Base-by-base conservation (phyloP, 2,113 vertebrate genomes). In the Poeciliopsis turrubarensis region DNA sequence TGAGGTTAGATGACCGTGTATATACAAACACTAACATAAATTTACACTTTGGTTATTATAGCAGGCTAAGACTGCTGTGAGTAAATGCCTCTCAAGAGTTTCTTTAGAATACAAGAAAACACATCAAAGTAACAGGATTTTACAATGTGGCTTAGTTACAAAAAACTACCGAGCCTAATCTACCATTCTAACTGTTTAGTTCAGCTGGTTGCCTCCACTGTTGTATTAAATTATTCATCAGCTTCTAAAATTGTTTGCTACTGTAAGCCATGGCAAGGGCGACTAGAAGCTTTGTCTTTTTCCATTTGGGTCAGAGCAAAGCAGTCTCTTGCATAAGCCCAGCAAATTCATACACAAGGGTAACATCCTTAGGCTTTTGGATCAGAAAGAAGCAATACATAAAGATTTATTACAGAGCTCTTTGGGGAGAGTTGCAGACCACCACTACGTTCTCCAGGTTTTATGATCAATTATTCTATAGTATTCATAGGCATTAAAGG, bases 231-330 rank as follows among this genome's bases (percentile, higher is more conserved):
- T 88, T 82, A 87, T 86, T 87, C 83, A 87, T 90, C 79, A 80
- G 72, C 44, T 60, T 83, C 82, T 82, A 84, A 80, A 83, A 81
- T 44, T 78, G 78, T 14, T 2, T n/a, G 73, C 69, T 75, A 75
- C 82, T 70, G 82, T 75, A 87, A 67, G 25, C 62, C 27, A 14
- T 0, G 70, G 65, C 32, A 39, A 41, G 72, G 71, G 82, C 34
- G 26, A 62, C 85, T 76, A 75, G 63, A 67, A 62, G 72, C 80
- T 86, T 85, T 89, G 85, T 90, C 86, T 87, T 74, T 57, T 77
- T 80, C 86, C 83, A 86, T 87, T 84, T 89, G 83, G 88, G 87
- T 91, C 90, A 83, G 78, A 78, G 73, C 54, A 69, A 69, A 68
- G 68, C 44, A 47, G 57, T 54, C 19, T 11, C 65, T 84, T 81